phyloP scores from a whole-genome alignment of 2,888 invertebrate genomes.

The Platycheirus albimanus region DNA sequence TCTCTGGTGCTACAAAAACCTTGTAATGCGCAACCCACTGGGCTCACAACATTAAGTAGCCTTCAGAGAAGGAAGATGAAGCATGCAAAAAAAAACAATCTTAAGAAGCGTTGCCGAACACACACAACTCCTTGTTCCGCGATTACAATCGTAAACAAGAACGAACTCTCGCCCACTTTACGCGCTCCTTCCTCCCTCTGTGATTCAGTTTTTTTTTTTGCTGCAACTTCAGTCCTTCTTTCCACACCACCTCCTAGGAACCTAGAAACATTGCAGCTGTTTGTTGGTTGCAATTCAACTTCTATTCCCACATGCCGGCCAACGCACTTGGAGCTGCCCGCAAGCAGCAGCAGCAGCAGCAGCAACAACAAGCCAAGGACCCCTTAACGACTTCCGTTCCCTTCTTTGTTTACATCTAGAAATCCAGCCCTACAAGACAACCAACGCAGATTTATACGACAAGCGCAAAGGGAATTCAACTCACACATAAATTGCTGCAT shows the following conservation, averaged over 20 bases:
- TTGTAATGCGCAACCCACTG: slow-evolving; percentile 74
- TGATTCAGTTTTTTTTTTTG: background rate
- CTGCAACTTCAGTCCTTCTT: slow-evolving; percentile 12
- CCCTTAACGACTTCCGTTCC: slow-evolving; percentile 73
- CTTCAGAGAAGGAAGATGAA: slow-evolving; percentile 12
- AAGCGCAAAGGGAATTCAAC: slow-evolving; percentile 48
- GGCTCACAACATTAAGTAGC: slow-evolving; percentile 38
- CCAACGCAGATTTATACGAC: slow-evolving; percentile 67
- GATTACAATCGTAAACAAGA: slow-evolving; percentile 74
- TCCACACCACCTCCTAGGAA: slow-evolving; percentile 12
- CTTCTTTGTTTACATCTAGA: slow-evolving; percentile 71
- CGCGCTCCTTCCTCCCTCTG: slow-evolving; percentile 24
- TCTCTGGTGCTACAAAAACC: slow-evolving; percentile 61
- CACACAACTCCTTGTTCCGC: slow-evolving; percentile 52
- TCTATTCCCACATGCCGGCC: slow-evolving; percentile 71
- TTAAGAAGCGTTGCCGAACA: slow-evolving; percentile 60
- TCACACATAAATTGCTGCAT: slow-evolving; percentile 69
- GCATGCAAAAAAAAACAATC: slow-evolving; percentile 24
- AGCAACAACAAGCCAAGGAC: slow-evolving; percentile 65
- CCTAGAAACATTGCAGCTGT: slow-evolving; percentile 69
- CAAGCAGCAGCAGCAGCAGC: background rate
- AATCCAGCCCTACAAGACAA: slow-evolving; percentile 1
- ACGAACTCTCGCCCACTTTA: slow-evolving; percentile 72
- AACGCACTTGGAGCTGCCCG: slow-evolving; percentile 57
- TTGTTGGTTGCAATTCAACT: slow-evolving; percentile 64